Evolutionary conservation across 1,140 invertebrate genomes (phyloP).

Genomic region (Diprion similis): DNA sequence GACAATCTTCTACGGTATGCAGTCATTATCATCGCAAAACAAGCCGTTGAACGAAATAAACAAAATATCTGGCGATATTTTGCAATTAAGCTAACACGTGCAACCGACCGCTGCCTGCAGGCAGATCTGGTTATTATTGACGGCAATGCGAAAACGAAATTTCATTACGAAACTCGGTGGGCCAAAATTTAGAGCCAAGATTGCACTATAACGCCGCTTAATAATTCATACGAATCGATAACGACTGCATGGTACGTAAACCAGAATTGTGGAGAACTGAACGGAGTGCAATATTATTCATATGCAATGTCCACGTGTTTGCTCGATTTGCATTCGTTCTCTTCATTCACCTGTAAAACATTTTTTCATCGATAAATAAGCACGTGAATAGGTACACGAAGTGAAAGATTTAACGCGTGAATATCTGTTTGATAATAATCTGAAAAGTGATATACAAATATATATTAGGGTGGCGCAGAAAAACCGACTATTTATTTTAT

Average conservation of each 20-base stretch:
- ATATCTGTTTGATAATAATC: too few species aligned
- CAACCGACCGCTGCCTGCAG: constrained; percentile 34
- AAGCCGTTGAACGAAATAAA: not conserved
- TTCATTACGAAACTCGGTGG: not conserved
- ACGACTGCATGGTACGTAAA: not conserved
- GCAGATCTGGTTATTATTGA: not conserved
- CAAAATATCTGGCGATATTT: constrained; percentile 22
- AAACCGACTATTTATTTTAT: too few species aligned
- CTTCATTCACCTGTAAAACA: too few species aligned
- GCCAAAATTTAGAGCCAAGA: not conserved
- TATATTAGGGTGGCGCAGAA: too few species aligned
- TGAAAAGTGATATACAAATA: too few species aligned
- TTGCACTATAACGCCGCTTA: not conserved
- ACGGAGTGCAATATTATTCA: too few species aligned
- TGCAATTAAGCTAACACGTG: constrained; percentile 42
- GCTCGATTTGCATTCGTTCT: too few species aligned
- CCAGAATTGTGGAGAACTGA: too few species aligned
- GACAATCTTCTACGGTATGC: not conserved
- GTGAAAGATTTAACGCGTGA: too few species aligned
- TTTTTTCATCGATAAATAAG: too few species aligned
- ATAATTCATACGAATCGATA: not conserved
- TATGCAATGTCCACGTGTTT: too few species aligned
- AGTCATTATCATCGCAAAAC: not conserved
- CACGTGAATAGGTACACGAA: too few species aligned
- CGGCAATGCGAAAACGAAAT: not conserved